A percentile compares a stretch with the other conserved stretches of the same genome.
These are phyloP conservation scores for Troglohyphantes excavatus DNA, from an alignment of 2,888 invertebrate genomes.

Conservation along the genomic window DNA sequence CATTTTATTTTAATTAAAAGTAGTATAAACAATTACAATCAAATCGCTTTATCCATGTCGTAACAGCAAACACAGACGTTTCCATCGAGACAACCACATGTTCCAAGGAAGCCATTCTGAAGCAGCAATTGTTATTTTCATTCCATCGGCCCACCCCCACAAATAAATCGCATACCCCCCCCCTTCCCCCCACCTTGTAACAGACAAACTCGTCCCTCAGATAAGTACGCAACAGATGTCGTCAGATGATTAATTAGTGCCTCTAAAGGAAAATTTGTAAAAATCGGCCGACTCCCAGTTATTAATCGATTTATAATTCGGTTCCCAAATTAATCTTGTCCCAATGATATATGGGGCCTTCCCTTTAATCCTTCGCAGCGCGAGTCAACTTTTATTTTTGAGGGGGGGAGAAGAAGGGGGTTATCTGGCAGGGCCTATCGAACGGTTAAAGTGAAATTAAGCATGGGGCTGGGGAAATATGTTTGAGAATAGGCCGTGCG, in stretches of 20 bases:
- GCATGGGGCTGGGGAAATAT: constrained; percentile 63
- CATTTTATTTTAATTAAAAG: no score
- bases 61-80: no score
- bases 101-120: no score
- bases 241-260: constrained; percentile 72
- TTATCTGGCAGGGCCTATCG: constrained; percentile 75
- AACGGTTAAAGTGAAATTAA: constrained; percentile 75
- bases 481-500: constrained; percentile 74
- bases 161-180: no score
- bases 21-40: no score
- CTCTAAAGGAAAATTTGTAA: constrained; percentile 77
- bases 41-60: no score
- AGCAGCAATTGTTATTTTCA: neutral
- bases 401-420: constrained; percentile 8
- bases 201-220: constrained; percentile 60
- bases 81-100: no score
- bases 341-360: constrained; percentile 74
- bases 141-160: neutral
- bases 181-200: constrained; percentile 17
- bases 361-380: constrained; percentile 65
- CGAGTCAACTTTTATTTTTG: constrained; percentile 76
- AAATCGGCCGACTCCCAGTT: constrained; percentile 75
- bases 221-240: constrained; percentile 78
- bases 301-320: constrained; percentile 78
- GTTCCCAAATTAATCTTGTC: constrained; percentile 78